These are phyloP conservation scores for Megaceryle alcyon DNA, from an alignment of 2,797 vertebrate genomes.

Conservation along the genomic window DNA sequence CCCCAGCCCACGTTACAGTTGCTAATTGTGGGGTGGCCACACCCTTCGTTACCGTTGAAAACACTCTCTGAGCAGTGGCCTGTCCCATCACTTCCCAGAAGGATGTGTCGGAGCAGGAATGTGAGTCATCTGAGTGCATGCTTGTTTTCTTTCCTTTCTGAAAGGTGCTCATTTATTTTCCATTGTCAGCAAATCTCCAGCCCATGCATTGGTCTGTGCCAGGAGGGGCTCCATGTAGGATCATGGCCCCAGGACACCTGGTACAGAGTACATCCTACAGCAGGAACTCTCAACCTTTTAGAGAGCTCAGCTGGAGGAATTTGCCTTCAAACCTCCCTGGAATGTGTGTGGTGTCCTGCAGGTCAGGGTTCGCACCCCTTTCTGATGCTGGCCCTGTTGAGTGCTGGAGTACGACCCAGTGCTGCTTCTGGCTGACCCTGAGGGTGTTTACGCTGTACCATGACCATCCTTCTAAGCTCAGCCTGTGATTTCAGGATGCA, in stretches of 20 bases:
- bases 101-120: slow-evolving; percentile 30
- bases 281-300: background rate
- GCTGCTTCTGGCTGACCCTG: background rate
- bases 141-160: background rate
- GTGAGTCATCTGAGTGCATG: background rate
- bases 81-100: slow-evolving; percentile 23
- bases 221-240: background rate
- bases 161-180: background rate
- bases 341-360: background rate
- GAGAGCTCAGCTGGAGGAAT: background rate
- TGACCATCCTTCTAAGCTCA: background rate
- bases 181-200: background rate
- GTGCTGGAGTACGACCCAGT: background rate
- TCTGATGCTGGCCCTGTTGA: background rate
- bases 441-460: background rate
- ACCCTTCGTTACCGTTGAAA: slow-evolving; percentile 22
- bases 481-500: background rate
- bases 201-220: background rate
- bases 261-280: background rate
- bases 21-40: background rate
- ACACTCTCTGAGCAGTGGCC: background rate
- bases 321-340: background rate
- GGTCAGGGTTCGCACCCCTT: background rate
- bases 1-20: background rate
- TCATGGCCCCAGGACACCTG: background rate